phyloP scores from a whole-genome alignment of 2,113 vertebrate genomes.

The human (Homo sapiens) region GRCh38 chr16:59253501-59254000 shows the following conservation, averaged over 20 bases:
- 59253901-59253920: not conserved
- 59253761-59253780: constrained; percentile 67
- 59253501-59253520: too few species aligned
- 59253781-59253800: constrained; percentile 64
- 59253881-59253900: constrained; percentile 32
- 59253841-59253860: constrained; percentile 62
- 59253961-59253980: not conserved
- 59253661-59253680: constrained; percentile 43
- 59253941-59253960: not conserved
- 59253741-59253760: constrained; percentile 38
- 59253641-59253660: constrained; percentile 68
- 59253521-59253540: too few species aligned
- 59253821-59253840: constrained; percentile 72
- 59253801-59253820: constrained; percentile 52
- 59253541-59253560: too few species aligned
- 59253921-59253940: not conserved
- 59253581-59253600: too few species aligned
- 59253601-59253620: too few species aligned
- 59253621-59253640: constrained; percentile 59
- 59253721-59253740: constrained; percentile 27
- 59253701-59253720: constrained; percentile 53
- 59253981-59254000: not conserved
- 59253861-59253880: constrained; percentile 35
- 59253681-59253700: constrained; percentile 56
- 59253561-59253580: too few species aligned